A percentile compares a stretch with the other conserved stretches of the same genome.
These are phyloP conservation scores for Crepidodera aurea DNA, from an alignment of 2,888 invertebrate species.

Conservation along the genomic window DNA sequence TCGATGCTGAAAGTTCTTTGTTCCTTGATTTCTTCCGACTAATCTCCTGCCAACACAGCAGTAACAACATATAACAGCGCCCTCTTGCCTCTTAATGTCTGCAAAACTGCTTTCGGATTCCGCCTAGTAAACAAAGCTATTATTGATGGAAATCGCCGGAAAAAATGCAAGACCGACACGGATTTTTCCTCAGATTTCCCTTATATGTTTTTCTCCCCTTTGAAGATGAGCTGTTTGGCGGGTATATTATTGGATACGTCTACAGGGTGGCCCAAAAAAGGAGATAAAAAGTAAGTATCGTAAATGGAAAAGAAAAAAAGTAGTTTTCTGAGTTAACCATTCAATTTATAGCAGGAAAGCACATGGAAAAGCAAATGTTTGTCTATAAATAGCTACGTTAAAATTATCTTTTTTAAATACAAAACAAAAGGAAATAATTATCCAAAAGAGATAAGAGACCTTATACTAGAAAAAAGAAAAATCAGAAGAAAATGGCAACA, in stretches of 20 bases:
- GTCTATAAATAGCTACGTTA: too few species aligned
- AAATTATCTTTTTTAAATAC: too few species aligned
- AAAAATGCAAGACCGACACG: constrained; percentile 23
- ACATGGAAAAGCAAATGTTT: too few species aligned
- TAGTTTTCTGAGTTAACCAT: too few species aligned
- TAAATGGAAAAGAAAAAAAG: too few species aligned
- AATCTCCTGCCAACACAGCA: constrained; percentile 10
- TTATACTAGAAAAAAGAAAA: too few species aligned
- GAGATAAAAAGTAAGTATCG: too few species aligned
- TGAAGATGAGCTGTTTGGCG: neutral
- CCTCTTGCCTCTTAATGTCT: constrained; percentile 27
- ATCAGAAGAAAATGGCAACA: too few species aligned
- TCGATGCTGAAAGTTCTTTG: constrained; percentile 12
- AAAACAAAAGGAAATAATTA: too few species aligned
- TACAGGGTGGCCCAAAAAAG: neutral
- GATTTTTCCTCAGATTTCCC: neutral
- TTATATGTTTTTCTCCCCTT: neutral
- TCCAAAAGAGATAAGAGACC: too few species aligned
- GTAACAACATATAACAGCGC: constrained; percentile 20
- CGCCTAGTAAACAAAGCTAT: constrained; percentile 31
- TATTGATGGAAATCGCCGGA: constrained; percentile 30
- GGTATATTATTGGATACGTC: neutral
- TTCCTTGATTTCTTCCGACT: constrained; percentile 15
- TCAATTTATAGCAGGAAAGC: too few species aligned
- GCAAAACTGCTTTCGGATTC: constrained; percentile 28